These are phyloP conservation scores for Proisotoma minuta DNA, from an alignment of 2,888 invertebrate species.

Conservation along the genomic window DNA sequence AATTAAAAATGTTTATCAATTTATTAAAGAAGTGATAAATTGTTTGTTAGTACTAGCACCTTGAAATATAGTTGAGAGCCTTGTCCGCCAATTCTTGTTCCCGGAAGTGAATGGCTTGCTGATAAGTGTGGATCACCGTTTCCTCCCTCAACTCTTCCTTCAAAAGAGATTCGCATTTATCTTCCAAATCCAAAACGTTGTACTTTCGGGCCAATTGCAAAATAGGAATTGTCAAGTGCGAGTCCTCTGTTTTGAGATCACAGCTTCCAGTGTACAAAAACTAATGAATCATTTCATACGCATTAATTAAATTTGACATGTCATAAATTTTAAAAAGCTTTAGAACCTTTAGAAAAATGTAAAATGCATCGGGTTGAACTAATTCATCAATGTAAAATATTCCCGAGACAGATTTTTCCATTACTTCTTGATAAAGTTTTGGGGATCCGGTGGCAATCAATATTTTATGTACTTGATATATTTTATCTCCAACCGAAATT, in stretches of 20 bases:
- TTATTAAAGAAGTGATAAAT: not conserved
- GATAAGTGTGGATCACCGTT: constrained; percentile 5
- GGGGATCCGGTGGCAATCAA: not conserved
- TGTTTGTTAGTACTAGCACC: not conserved
- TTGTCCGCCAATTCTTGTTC: not conserved
- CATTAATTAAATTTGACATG: not conserved
- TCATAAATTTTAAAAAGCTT: not conserved
- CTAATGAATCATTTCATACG: not conserved
- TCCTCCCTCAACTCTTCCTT: not conserved
- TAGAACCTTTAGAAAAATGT: not conserved
- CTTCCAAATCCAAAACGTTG: not conserved
- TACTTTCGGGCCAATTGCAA: not conserved
- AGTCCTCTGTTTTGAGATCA: not conserved
- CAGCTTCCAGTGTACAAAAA: constrained; percentile 7
- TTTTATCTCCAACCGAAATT: not conserved
- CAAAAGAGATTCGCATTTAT: constrained; percentile 9
- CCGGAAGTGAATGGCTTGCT: constrained; percentile 2
- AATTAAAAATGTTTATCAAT: not conserved
- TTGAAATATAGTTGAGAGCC: constrained; percentile 8
- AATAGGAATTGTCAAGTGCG: no score
- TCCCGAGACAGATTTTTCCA: not conserved
- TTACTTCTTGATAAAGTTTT: not conserved
- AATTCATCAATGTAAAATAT: not conserved
- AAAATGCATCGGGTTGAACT: not conserved
- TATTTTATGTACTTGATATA: not conserved